A percentile compares a stretch with the other conserved stretches of the same genome.
phyloP scores from a whole-genome alignment of 2,113 vertebrate genomes.

The Tympanuchus pallidicinctus region DNA sequence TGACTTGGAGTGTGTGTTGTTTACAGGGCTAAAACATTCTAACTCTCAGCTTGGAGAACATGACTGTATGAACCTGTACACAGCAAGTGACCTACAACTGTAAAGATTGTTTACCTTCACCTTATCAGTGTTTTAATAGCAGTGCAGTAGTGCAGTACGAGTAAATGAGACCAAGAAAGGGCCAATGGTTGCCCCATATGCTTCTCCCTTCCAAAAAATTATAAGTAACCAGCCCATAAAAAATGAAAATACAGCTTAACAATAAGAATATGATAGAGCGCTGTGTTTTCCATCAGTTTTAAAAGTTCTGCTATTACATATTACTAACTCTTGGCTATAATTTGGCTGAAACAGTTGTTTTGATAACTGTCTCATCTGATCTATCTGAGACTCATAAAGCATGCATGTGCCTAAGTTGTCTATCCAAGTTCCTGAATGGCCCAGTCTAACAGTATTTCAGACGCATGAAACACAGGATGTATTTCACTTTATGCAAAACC shows the following conservation, averaged over 20 bases:
- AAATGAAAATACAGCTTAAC: not conserved
- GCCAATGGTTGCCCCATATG: not conserved
- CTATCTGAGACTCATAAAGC: not conserved
- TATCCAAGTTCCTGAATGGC: not conserved
- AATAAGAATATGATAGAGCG: not conserved
- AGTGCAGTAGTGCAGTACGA: not conserved
- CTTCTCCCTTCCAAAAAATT: not conserved
- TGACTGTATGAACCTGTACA: not conserved
- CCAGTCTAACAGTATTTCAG: not conserved
- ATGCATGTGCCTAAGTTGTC: not conserved
- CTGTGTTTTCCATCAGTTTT: not conserved
- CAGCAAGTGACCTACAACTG: not conserved
- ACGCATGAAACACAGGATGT: not conserved
- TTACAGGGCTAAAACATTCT: not conserved
- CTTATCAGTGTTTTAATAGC: not conserved
- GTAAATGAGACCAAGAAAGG: not conserved
- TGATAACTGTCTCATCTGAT: not conserved
- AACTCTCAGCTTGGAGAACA: not conserved
- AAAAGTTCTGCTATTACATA: not conserved
- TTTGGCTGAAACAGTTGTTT: not conserved
- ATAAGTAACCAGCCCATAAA: not conserved
- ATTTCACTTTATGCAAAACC: not conserved
- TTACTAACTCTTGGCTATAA: not conserved
- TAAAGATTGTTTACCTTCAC: not conserved
- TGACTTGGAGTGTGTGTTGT: not conserved